Conservation (phyloP, 2,797 vertebrate genomes). For the Nyctalus aviator region DNA sequence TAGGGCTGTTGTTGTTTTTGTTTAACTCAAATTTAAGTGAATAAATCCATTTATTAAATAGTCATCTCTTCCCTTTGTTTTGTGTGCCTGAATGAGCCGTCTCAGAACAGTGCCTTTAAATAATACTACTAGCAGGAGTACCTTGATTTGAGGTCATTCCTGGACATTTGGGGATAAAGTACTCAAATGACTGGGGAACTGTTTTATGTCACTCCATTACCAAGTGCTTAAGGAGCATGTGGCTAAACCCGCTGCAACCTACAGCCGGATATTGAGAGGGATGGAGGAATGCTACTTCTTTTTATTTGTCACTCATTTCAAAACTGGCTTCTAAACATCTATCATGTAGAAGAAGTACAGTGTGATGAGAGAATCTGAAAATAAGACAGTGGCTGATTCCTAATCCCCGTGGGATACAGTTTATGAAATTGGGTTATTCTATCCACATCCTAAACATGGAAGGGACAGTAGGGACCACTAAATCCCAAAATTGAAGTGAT, state of each 20-base stretch:
- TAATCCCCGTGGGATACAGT: background rate
- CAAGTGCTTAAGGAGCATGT: conserved; percentile 16
- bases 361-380: background rate
- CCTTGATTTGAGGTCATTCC: conserved; percentile 10
- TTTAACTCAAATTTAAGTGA: background rate
- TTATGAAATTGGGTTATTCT: background rate
- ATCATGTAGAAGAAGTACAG: background rate
- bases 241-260: conserved; percentile 49
- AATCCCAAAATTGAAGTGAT: background rate
- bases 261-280: background rate
- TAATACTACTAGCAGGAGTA: background rate
- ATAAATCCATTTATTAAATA: background rate
- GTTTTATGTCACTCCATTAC: background rate
- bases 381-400: background rate
- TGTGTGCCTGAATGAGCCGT: background rate
- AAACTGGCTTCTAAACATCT: conserved; percentile 51
- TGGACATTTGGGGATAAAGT: conserved; percentile 10
- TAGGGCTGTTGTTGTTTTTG: no score
- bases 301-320: conserved; percentile 53
- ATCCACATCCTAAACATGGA: background rate
- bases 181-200: conserved; percentile 19
- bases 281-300: conserved; percentile 34
- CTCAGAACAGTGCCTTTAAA: background rate
- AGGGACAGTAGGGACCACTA: background rate
- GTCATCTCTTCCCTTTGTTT: background rate